phyloP scores from a whole-genome alignment of 92 coral and sea anemone species.

The Phenganax stokvisi region DNA sequence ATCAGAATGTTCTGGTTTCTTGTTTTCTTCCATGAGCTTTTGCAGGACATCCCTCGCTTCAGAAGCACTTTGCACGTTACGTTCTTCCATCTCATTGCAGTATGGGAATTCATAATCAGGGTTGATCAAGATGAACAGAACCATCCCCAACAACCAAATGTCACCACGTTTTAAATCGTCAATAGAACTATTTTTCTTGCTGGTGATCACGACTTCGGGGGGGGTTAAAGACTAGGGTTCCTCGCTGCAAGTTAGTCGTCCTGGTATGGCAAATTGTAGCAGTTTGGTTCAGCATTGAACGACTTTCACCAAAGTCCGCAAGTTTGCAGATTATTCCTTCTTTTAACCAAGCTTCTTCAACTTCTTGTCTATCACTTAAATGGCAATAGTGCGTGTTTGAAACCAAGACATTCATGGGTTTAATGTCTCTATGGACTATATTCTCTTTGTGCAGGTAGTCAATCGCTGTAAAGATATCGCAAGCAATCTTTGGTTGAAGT shows the following conservation, averaged over 20 bases:
- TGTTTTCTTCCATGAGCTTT: background rate
- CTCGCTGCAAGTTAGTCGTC: slow-evolving; percentile 43
- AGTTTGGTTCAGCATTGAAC: slow-evolving; percentile 44
- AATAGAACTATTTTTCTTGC: background rate
- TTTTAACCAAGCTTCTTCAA: slow-evolving; percentile 35
- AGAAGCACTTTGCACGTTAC: background rate
- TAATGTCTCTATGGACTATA: slow-evolving; percentile 41
- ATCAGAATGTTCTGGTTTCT: background rate
- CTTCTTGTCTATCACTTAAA: slow-evolving; percentile 11
- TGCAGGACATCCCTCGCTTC: slow-evolving; percentile 9
- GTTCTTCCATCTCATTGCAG: background rate
- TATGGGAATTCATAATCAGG: slow-evolving; percentile 11
- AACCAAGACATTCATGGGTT: slow-evolving; percentile 46
- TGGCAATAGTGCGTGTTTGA: slow-evolving; percentile 50
- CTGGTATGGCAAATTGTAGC: slow-evolving; percentile 39
- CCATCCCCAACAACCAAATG: slow-evolving; percentile 9
- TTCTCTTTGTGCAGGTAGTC: background rate
- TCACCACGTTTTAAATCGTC: background rate
- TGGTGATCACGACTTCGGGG: slow-evolving; percentile 31
- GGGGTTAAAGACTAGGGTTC: slow-evolving; percentile 46
- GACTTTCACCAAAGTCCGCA: slow-evolving; percentile 44
- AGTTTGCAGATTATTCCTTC: slow-evolving; percentile 37
- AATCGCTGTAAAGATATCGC: slow-evolving; percentile 23
- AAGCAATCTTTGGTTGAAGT: slow-evolving; percentile 41
- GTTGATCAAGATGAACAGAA: background rate